These are phyloP conservation scores for Phylloscopus trochiloides DNA, from an alignment of 2,113 vertebrate species.

Conservation along the genomic window DNA sequence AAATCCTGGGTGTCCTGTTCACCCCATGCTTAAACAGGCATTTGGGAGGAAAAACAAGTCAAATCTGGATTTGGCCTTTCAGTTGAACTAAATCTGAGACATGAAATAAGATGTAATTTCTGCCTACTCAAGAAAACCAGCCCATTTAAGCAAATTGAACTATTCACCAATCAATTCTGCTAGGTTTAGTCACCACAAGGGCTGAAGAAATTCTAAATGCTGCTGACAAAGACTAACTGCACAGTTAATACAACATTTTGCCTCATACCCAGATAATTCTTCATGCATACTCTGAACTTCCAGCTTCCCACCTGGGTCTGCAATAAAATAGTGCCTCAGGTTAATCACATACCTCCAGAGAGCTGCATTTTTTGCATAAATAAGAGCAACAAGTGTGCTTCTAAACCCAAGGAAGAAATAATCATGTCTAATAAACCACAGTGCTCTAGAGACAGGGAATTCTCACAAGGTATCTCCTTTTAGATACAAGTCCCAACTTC, in stretches of 20 bases:
- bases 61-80: background rate
- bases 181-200: background rate
- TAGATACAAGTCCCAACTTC: background rate
- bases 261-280: background rate
- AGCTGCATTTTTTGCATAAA: background rate
- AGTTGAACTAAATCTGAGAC: background rate
- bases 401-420: background rate
- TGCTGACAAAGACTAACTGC: slow-evolving; percentile 5
- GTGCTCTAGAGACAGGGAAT: background rate
- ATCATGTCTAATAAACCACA: background rate
- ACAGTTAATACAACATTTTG: background rate
- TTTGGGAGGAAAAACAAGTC: background rate
- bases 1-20: background rate
- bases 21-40: background rate
- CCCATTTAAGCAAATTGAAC: background rate
- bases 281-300: background rate
- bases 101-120: background rate
- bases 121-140: slow-evolving; percentile 41
- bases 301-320: background rate
- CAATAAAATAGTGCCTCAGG: background rate
- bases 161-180: slow-evolving; percentile 13
- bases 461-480: background rate
- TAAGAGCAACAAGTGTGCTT: background rate
- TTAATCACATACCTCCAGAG: background rate
- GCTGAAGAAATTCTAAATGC: background rate